Base-by-base conservation (phyloP, 2,888 invertebrate genomes). In the Eupithecia subfuscata region DNA sequence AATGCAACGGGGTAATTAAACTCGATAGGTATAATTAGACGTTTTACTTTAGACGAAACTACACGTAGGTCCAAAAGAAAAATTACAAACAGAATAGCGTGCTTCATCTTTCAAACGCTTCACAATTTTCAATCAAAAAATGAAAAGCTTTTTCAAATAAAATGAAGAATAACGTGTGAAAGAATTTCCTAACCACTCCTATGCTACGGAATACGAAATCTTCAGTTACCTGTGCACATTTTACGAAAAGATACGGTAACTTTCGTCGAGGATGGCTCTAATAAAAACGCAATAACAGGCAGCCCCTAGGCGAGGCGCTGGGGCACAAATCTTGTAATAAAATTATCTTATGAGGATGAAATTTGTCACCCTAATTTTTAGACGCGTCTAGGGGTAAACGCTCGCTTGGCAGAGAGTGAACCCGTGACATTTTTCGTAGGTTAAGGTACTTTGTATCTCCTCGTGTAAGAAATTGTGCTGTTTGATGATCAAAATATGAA, bases 271-370 rank as follows among this genome's bases (percentile, higher is more conserved):
- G 85, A 82, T 86, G 86, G 85, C 83, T 82, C 87, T 92, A 91
- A 91, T 93, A 93, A 93, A 94, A 93, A 89, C 86, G 92, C 91
- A 93, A 93, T 93, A 92, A 92, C 88, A 87, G 84, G 87, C 83
- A 85, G 86, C 85, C 82, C 83, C 84, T 83, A 84, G 88, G 68
- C 68, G 16, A 40, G 7, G 7, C 25, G 43, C 90, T 81, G 85
- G 78, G 89, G 89, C 89, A 86, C 83, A 89, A 92, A 91, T 92
- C 91, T 91, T 85, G 88, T 91, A 93, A 94, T 92, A 93, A 92
- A 92, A 93, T 93, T 93, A 93, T 89, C 89, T 89, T 89, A 86
- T 82, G 89, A 88, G 85, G 88, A 89, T 89, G 88, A 88, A 91
- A 92, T 89, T 90, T 91, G 89, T 88, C 88, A 88, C 88, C 87